Conservation (phyloP, 2,113 vertebrate genomes). For the Myrmecophaga tridactyla region DNA sequence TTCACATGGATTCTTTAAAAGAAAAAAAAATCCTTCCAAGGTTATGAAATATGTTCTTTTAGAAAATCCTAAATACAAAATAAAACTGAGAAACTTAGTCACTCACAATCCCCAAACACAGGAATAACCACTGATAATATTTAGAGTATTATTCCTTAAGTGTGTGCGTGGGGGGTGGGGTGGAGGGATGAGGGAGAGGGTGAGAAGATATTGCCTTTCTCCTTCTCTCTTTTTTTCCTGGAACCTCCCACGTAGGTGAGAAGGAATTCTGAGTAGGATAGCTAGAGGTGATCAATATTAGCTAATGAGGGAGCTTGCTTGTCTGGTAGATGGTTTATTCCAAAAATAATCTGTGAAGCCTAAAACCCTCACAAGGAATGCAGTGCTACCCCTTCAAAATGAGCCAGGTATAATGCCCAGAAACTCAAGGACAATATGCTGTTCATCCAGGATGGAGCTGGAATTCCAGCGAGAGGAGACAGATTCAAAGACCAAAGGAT, state of each 20-base stretch:
- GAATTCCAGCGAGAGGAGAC: background rate
- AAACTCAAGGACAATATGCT: background rate
- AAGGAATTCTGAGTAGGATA: background rate
- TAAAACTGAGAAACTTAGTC: background rate
- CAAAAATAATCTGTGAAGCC: background rate
- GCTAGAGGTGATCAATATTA: background rate
- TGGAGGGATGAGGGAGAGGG: too few species aligned
- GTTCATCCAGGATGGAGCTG: background rate
- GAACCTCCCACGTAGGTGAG: background rate
- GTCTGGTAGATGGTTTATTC: background rate
- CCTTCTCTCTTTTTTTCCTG: background rate
- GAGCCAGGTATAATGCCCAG: background rate
- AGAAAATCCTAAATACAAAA: slow-evolving; percentile 19
- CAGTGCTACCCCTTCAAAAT: background rate
- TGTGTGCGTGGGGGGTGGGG: too few species aligned
- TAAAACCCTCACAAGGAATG: background rate
- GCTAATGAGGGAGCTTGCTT: background rate
- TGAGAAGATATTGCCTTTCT: background rate
- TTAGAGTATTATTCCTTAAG: background rate
- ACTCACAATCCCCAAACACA: background rate
- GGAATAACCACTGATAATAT: background rate
- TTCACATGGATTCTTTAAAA: background rate
- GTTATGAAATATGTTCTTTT: background rate
- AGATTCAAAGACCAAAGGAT: background rate
- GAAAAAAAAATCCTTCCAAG: background rate